Evolutionary conservation across 2,113 vertebrate genomes (phyloP).

Genomic region (Delphinus delphis): DNA sequence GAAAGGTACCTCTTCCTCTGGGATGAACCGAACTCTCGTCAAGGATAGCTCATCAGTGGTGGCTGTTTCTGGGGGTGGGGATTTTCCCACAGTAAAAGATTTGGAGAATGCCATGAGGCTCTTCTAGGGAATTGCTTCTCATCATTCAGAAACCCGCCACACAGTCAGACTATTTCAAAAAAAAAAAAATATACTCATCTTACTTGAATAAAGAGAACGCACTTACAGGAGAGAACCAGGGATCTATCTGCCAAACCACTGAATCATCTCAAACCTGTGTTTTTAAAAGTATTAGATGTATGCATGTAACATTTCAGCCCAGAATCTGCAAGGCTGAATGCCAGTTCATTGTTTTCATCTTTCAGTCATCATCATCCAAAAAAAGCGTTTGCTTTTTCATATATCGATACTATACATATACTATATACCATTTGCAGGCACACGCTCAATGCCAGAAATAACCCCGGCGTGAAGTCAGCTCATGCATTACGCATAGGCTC

Average conservation of each 20-base stretch:
- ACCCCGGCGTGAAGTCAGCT: conserved; percentile 75
- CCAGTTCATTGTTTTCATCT: conserved; percentile 72
- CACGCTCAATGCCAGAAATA: conserved; percentile 72
- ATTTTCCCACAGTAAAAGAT: background rate
- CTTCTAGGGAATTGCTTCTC: background rate
- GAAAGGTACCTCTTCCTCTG: background rate
- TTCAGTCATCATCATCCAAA: conserved; percentile 52
- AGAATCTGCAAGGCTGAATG: conserved; percentile 31
- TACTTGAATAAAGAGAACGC: background rate
- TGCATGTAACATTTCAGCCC: background rate
- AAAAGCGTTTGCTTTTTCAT: background rate
- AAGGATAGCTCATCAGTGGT: background rate
- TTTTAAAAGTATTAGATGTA: background rate
- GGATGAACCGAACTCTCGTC: background rate
- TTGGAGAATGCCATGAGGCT: background rate
- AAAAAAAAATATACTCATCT: background rate
- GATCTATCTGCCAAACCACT: background rate
- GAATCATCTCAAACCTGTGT: background rate
- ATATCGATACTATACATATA: no score
- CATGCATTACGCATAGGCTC: conserved; percentile 76
- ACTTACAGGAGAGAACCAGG: background rate
- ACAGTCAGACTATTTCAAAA: no score
- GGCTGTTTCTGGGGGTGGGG: background rate
- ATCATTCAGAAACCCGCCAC: no score
- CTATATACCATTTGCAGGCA: conserved; percentile 73